Base-by-base conservation (phyloP, 2,113 vertebrate species). In the Otis tarda region DNA sequence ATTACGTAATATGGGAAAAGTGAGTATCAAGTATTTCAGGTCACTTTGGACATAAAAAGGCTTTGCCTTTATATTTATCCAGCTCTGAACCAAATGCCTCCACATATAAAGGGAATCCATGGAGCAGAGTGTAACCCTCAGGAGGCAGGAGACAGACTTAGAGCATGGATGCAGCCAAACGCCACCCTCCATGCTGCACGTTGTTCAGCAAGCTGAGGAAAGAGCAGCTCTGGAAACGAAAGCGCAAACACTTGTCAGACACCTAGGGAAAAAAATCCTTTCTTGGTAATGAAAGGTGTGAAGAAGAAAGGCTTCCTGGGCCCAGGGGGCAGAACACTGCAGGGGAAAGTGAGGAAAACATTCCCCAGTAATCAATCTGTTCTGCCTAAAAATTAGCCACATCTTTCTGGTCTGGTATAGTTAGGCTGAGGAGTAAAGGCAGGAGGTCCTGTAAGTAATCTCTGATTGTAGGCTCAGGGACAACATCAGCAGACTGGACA, bases 251-350 rank as follows among this genome's bases (percentile, higher is more conserved):
- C 23, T 64, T 53, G 17, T 20, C 43, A 59, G 31, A 8, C 4
- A 53, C 16, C 8, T 43, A 20, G 10, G 12, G 10, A 37, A 83
- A 83, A 12, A 74, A 68, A 47, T 37, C 2, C 12, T 59, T 69
- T 61, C 35, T 60, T 47, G 8, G 3, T 57, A 61, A 57, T 35
- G 9, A 77, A 67, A 82, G 8, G 6, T 8, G 2, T 67, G 73
- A 83, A 63, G 16, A 57, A 63, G 13, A 91, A 91, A 56, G 2
- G 13, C 3, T 60, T 68, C 73, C 53, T 39, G 21, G 10, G 23
- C 1, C 5, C 1, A 5, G 12, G 7, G 7, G 3, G 2, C 7
- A 67, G 27, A 70, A 64, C 18, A 24, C 4, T 65, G 12, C 8
- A 86, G 41, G 8, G 9, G 13, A 19, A 41, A 59, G n/a, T 49